These are phyloP conservation scores for Zygogramma bicolorata DNA, from an alignment of 2,888 invertebrate species.

Conservation along the genomic window DNA sequence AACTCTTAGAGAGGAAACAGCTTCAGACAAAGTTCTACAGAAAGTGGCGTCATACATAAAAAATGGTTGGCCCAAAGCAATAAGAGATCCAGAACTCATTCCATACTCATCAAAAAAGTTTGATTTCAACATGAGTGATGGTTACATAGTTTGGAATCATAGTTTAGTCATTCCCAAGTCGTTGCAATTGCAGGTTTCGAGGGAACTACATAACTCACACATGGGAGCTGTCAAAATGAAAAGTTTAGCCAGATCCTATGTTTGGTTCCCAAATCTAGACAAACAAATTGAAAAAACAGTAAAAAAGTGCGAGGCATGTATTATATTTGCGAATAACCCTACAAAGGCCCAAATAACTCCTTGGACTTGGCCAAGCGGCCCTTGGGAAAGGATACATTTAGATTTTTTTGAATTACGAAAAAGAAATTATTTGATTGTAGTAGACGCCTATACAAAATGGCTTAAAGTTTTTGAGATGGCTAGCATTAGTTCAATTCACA, in stretches of 20 bases:
- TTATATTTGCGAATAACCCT: too few relatives aligned
- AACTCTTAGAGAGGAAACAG: neutral
- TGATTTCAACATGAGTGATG: slow-evolving; percentile 24
- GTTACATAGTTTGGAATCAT: slow-evolving; percentile 28
- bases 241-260: slow-evolving; percentile 35
- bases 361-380: slow-evolving; percentile 49
- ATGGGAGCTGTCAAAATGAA: too few relatives aligned
- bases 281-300: too few relatives aligned
- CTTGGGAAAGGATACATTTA: slow-evolving; percentile 63
- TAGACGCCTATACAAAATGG: slow-evolving; percentile 37
- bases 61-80: too few relatives aligned
- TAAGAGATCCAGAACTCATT: too few relatives aligned
- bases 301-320: slow-evolving; percentile 50
- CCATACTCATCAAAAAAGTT: neutral
- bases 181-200: slow-evolving; percentile 22
- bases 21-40: too few relatives aligned
- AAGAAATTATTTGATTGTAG: slow-evolving; percentile 27
- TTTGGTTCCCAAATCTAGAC: slow-evolving; percentile 52
- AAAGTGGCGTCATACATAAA: too few relatives aligned
- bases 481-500: neutral
- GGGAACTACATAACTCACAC: slow-evolving; percentile 32
- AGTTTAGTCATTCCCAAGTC: too few relatives aligned
- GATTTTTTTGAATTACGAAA: slow-evolving; percentile 61
- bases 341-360: too few relatives aligned
- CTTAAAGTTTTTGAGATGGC: slow-evolving; percentile 25